Evolutionary conservation across 2,888 invertebrate genomes (phyloP), one percentile per base, ranked within the genome.

Genomic region (Eupithecia pulchellata): DNA sequence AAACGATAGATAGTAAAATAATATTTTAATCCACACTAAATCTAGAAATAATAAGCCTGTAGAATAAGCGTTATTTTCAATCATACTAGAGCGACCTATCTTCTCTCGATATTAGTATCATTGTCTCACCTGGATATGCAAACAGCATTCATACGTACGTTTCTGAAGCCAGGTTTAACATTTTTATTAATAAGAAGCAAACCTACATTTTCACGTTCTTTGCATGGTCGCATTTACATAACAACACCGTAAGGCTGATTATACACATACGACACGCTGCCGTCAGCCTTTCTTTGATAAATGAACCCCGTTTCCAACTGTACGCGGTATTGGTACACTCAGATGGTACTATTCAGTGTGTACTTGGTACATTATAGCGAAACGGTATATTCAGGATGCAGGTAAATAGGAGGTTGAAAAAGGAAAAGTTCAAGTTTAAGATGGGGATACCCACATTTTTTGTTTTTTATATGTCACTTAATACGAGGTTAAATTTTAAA

Each of bases 171-270:
- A n/a, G 47, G 47, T 47, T 47, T 47, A 47, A 9, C 1, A 9
- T 58, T 60, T 52, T 64, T 69, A 62, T 39, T 64, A 39, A 47
- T 61, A 61, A 34, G 32, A 34, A 34, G 2, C 9, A 55, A 58
- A 14, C 60, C 68, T 36, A 66, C 66, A 68, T 72, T 64, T 36
- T 55, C 64, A 52, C 62, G 66, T 66, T 70, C 68, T 60, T 66
- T 67, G 66, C 47, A 52, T 66, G 64, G 42, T 62, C 60, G 17
- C 64, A 69, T 66, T 70, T 66, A 72, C 70, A 66, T 73, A 71
- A 73, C 68, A 58, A 68, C 66, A 71, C 62, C 6, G 39, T 65
- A 67, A 57, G 66, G 36, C 32, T 64, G 64, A 57, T 68, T 61
- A 42, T 62, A 64, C 67, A 42, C 14, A 42, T 57, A 29, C 66